Base-by-base conservation (phyloP, 2,888 invertebrate genomes). In the Temnothorax unifasciatus region DNA sequence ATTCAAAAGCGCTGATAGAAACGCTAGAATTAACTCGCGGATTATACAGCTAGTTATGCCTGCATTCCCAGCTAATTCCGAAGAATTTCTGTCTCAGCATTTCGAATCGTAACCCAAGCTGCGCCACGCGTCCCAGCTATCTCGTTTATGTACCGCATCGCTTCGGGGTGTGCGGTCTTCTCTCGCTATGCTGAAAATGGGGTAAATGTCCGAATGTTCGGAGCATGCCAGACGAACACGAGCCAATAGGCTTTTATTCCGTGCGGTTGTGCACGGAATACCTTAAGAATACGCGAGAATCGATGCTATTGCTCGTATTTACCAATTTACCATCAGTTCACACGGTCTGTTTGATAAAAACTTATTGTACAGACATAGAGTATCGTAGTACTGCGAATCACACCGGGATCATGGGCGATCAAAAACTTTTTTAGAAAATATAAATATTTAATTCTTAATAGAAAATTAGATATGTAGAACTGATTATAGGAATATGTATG, bases 91-190 rank as follows among this genome's bases (percentile, higher is more conserved):
- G 47, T 79, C 54, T 59, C 73, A 71, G 59, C 71, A 61, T 81
- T 73, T 81, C 50, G 41, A 81, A 59, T 61, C 25, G 47, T 73
- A 81, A 47, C 59, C 47, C 47, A 8, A 59, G 47, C 47, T 59
- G 57, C 71, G 59, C 59, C 59, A 47, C 13, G 79, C 79, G 59
- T 79, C 38, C 59, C 71, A 59, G 73, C 82, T 85, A 86, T 69
- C 86, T 90, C 90, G 91, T 90, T 91, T 91, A 90, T 84, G 85
- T 90, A 91, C 90, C 90, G 90, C 90, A 90, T 88, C 71, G 90
- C 90, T 88, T 71, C 73, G 74, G 88, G 90, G 74, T 85, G 90
- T 90, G 90, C 91, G 91, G 90, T 89, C 91, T 87, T 84, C 90
- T 83, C 57, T 61, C 47, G 73, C 79, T 47, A 71, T 71, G 59